Evolutionary conservation across 2,113 vertebrate genomes (phyloP).

Genomic region (Ceuthmochares aereus): DNA sequence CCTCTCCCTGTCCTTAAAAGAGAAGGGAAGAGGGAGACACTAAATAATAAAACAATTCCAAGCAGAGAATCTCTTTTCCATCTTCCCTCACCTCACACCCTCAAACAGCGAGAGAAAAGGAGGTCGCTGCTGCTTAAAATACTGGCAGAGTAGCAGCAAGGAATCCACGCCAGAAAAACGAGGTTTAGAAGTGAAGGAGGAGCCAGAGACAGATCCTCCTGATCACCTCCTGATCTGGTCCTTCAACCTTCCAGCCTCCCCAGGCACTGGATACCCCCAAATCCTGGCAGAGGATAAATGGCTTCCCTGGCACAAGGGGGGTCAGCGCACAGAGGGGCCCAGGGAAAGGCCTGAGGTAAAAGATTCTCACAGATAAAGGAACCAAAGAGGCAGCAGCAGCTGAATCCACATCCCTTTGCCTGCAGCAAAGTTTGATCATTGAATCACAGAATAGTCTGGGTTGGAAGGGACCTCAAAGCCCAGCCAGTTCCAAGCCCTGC

Average conservation of each 20-base stretch:
- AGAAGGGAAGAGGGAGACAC: background rate
- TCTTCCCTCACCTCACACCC: background rate
- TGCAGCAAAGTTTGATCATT: no score
- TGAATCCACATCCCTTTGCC: background rate
- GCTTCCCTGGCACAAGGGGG: no score
- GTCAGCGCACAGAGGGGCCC: background rate
- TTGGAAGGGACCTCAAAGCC: no score
- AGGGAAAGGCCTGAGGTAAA: background rate
- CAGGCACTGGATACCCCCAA: fast-evolving
- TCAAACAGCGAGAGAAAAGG: background rate
- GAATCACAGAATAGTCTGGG: no score
- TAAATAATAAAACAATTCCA: no score
- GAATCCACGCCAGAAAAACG: background rate
- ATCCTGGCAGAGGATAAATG: fast-evolving
- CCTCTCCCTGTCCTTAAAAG: no score
- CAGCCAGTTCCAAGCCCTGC: no score
- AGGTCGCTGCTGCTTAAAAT: background rate
- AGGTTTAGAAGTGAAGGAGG: background rate
- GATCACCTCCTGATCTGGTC: no score
- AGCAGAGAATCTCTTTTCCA: background rate
- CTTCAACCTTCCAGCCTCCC: background rate
- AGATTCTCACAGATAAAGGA: background rate
- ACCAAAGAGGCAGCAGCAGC: background rate
- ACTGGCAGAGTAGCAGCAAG: background rate
- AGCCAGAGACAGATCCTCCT: background rate